These are phyloP conservation scores for Drosophila suzukii DNA, from an alignment of 1,140 invertebrate species.

Conservation along the genomic window DNA sequence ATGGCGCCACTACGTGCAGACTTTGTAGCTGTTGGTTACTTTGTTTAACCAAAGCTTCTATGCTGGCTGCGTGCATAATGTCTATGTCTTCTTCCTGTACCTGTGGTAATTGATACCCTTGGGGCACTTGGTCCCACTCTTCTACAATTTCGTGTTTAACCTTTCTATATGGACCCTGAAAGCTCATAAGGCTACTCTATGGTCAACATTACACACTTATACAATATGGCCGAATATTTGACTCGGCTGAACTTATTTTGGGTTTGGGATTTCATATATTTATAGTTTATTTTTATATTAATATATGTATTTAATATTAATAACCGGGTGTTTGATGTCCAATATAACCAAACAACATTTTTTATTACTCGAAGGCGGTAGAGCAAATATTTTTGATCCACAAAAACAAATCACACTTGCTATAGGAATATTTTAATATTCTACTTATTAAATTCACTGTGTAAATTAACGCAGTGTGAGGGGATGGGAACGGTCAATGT, in stretches of 20 bases:
- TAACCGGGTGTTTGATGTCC: too few relatives aligned
- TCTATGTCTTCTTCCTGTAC: not conserved
- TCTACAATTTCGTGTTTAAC: not conserved
- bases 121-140: not conserved
- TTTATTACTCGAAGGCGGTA: too few relatives aligned
- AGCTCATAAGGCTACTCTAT: slow-evolving; percentile 1
- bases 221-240: not conserved
- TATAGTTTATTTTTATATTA: too few relatives aligned
- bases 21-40: not conserved
- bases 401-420: too few relatives aligned
- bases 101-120: not conserved
- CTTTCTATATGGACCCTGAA: not conserved
- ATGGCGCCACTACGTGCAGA: not conserved
- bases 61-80: not conserved
- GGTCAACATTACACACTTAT: not conserved
- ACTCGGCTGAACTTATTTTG: not conserved
- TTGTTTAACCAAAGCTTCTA: not conserved
- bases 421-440: too few relatives aligned
- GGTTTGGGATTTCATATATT: too few relatives aligned
- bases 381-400: too few relatives aligned
- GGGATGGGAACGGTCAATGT: too few relatives aligned
- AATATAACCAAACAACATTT: too few relatives aligned
- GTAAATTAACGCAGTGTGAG: too few relatives aligned
- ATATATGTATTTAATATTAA: too few relatives aligned
- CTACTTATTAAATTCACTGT: too few relatives aligned